Base-by-base conservation (phyloP, 2,113 vertebrate genomes). In the Labeo catla region DNA sequence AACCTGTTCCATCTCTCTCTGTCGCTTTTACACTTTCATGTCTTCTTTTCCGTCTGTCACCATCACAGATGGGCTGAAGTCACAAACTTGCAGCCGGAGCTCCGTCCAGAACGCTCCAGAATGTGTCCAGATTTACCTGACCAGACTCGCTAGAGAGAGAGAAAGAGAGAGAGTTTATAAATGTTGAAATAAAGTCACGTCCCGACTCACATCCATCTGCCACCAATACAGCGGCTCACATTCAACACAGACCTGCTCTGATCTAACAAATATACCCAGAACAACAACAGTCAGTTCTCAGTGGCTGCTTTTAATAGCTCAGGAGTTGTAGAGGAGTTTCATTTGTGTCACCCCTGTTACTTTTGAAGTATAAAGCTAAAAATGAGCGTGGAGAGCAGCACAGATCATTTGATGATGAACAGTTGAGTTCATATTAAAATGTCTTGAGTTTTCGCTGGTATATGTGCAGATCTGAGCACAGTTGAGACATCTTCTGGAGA, bases 91-190 rank as follows among this genome's bases (percentile, higher is more conserved):
- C 95, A 96, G 96, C 97, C 96, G 94, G 93, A 91, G 97, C 95
- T 93, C 94, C 96, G 95, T 93, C 94, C 94, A 94, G 94, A 95
- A 96, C 95, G 95, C 96, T 93, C 94, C 95, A 94, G 94, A 95
- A 96, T 95, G 95, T 96, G 95, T 95, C 95, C 96, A 96, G 96
- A 97, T 97, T 97, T 97, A 99, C 98, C 98, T 98, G 97, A 98
- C 97, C 96, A 96, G 95, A 93, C 91, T 59, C 47, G 61, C 77
- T 86, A 13, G 16, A 78, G 63, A 11, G 23, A 39, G 39, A 39
- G 39, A 39, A 39, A 39, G 0, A 21, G 54, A 59, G 70, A 54
- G 36, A 66, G 68, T 57, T 61, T 84, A 91, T 76, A 95, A 96
- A 96, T 95, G 94, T 96, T 96, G 95, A 95, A 95, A 96, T 95